Evolutionary conservation across 1,140 invertebrate genomes (phyloP), one percentile per base, ranked within the genome.

Genomic region (Phenacoccus solenopsis): DNA sequence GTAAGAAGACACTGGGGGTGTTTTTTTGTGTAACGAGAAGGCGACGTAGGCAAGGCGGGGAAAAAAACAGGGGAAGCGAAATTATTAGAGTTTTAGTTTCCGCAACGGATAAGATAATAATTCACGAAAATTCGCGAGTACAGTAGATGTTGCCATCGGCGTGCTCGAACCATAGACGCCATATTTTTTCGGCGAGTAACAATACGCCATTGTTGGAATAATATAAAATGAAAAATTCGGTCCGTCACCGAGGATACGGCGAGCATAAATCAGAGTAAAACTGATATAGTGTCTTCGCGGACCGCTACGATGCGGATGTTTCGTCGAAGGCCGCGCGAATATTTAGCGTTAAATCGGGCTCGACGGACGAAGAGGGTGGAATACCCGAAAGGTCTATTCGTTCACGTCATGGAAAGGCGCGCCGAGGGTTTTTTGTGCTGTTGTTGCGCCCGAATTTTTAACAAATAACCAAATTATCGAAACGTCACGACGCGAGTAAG

Each of bases 171-270:
- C 59, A 64, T 3, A 20, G 22, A 64, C 22, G 59, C 59, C 59
- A 27, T 64, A 64, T 64, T 64, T 64, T 64, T 64, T 16, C 25
- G 20, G 25, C 25, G n/a, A 38, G n/a, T 24, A 64, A 64, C 59
- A 27, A 64, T 64, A 64, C 25, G 59, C 59, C 59, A 27, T 64
- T 64, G 59, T 64, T 64, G 59, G 59, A 64, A 64, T 64, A 64
- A 64, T 64, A 64, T 64, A 27, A 64, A 64, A 64, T 64, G 59
- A 64, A 64, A 64, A 64, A 64, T 64, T 64, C 59, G 59, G 59
- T 64, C 59, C 59, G 59, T 64, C 59, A 64, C 10, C 16, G 25
- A 25, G 59, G 59, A 64, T 64, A 64, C 59, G 20, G 25, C 10
- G 10, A 10, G 59, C 59, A 64, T 64, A 64, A 64, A 64, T 64